phyloP scores from a whole-genome alignment of 2,113 vertebrate species.

The Empidonax alnorum region DNA sequence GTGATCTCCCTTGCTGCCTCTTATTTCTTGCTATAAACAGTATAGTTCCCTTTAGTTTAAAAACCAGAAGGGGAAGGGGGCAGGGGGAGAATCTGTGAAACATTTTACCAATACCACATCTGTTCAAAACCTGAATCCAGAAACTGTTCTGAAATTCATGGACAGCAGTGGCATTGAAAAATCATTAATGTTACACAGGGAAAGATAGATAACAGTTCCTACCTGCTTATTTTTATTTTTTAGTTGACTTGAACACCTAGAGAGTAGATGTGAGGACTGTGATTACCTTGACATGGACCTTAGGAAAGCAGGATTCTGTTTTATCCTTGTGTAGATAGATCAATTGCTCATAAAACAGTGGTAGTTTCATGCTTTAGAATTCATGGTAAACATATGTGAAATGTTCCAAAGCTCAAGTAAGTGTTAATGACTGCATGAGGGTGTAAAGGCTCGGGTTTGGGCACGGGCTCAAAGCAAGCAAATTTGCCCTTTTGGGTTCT shows the following conservation, averaged over 20 bases:
- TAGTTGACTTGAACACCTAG: background rate
- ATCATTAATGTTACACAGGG: background rate
- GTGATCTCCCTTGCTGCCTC: slow-evolving; percentile 12
- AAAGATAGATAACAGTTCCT: background rate
- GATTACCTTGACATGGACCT: background rate
- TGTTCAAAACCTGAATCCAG: slow-evolving; percentile 34
- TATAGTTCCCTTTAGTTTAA: background rate
- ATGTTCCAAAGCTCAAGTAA: background rate
- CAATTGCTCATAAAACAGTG: background rate
- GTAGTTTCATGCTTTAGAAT: background rate
- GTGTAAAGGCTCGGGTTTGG: background rate
- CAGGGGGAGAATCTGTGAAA: background rate
- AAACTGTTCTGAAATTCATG: background rate
- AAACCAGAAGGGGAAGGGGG: background rate
- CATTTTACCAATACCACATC: slow-evolving; percentile 21
- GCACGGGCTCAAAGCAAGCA: background rate
- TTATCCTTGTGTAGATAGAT: background rate
- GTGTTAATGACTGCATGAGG: background rate
- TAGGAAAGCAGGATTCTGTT: background rate
- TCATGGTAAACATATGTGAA: background rate
- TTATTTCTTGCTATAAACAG: slow-evolving; percentile 33
- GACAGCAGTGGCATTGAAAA: background rate
- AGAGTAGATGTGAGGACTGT: background rate
- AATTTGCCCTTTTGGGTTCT: background rate
- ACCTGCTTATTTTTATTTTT: background rate